These are phyloP conservation scores for Anthoscopus minutus DNA, from an alignment of 2,113 vertebrate genomes.

Conservation along the genomic window DNA sequence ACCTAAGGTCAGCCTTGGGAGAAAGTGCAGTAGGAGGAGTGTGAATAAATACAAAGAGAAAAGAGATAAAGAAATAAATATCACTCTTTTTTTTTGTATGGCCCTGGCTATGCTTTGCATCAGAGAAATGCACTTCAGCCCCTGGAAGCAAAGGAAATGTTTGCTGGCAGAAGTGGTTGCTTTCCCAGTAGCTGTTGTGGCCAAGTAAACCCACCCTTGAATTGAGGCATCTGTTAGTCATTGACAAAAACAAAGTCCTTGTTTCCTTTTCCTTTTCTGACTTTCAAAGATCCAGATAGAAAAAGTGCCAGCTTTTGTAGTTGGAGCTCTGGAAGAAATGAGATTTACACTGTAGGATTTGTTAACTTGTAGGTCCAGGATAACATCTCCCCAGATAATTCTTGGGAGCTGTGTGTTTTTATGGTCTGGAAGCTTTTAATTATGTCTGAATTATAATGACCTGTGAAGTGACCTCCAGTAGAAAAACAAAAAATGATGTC, in stretches of 20 bases:
- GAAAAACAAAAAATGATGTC: neutral
- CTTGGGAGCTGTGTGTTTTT: neutral
- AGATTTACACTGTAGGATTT: neutral
- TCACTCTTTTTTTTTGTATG: neutral
- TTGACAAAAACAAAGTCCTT: slow-evolving; percentile 15
- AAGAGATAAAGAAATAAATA: neutral
- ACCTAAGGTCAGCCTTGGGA: neutral
- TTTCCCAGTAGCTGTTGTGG: neutral
- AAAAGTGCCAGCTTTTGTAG: neutral
- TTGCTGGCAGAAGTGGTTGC: neutral
- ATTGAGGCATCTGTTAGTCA: slow-evolving; percentile 4
- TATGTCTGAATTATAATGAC: neutral
- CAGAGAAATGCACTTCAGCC: neutral
- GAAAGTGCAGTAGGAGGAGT: neutral
- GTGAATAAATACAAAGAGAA: neutral
- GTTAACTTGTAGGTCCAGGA: neutral
- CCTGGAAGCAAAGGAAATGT: neutral
- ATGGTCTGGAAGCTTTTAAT: neutral
- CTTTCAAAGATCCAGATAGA: neutral
- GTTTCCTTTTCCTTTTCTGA: neutral
- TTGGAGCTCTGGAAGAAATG: neutral
- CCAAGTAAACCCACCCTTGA: slow-evolving; percentile 28
- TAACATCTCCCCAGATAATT: neutral
- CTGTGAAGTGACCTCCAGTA: neutral
- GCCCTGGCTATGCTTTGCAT: neutral